Percentiles rank a stretch among this genome's conserved stretches.
Conservation (phyloP, 2,113 vertebrate species). For the Daubentonia madagascariensis region DNA sequence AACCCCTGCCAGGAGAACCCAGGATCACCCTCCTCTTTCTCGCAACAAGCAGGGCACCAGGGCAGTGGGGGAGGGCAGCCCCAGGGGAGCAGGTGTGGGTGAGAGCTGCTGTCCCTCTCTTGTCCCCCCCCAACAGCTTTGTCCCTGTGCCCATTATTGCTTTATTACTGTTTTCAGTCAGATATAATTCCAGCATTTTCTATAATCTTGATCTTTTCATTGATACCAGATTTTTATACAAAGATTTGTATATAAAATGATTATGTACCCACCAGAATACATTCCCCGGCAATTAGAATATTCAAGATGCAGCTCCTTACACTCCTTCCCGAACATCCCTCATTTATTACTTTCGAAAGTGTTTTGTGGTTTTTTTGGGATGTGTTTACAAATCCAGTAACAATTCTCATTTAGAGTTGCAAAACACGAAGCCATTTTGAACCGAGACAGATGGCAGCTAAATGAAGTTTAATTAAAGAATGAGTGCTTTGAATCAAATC, state of each 20-base stretch:
- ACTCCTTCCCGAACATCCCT: slow-evolving; percentile 45
- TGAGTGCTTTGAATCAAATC: slow-evolving; percentile 80
- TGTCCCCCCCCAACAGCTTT: neutral
- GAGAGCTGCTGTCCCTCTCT: neutral
- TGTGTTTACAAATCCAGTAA: slow-evolving; percentile 83
- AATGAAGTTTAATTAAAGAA: slow-evolving; percentile 87
- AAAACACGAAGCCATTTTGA: slow-evolving; percentile 83
- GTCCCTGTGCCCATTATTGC: neutral
- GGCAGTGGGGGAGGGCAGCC: neutral
- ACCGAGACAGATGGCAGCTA: slow-evolving; percentile 84
- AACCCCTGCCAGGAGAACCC: neutral
- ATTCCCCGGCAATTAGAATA: slow-evolving; percentile 66
- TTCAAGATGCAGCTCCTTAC: slow-evolving; percentile 61
- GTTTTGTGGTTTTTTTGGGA: slow-evolving; percentile 54
- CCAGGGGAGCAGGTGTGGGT: neutral
- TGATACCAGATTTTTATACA: slow-evolving; percentile 62
- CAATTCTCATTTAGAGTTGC: slow-evolving; percentile 82
- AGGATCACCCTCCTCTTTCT: no score
- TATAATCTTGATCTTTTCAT: slow-evolving; percentile 68
- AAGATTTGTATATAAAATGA: slow-evolving; percentile 67
- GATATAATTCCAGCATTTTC: slow-evolving; percentile 65
- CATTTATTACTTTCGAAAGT: slow-evolving; percentile 79
- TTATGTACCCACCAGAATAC: slow-evolving; percentile 57
- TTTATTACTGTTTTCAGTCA: slow-evolving; percentile 74
- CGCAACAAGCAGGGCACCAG: neutral